Evolutionary conservation across 2,888 invertebrate genomes (phyloP).

Genomic region (Synanthedon tipuliformis): DNA sequence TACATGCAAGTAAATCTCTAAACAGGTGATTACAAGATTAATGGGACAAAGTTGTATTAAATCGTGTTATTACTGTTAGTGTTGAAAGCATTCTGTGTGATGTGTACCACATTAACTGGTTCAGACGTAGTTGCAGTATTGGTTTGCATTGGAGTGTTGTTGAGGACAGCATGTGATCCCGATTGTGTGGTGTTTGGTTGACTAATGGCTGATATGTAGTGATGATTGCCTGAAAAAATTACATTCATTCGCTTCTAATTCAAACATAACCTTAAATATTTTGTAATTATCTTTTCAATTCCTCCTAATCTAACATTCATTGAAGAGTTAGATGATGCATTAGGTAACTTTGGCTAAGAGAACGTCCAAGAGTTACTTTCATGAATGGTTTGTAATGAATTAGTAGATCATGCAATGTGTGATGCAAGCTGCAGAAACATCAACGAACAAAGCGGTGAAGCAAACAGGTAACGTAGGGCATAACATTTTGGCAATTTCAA

Average conservation of each 20-base stretch:
- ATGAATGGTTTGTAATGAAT: too few relatives aligned
- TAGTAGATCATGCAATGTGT: not conserved
- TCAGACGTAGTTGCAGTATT: slow-evolving; percentile 23
- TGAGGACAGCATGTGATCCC: not conserved
- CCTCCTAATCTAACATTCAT: too few relatives aligned
- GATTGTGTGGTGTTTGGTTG: slow-evolving; percentile 41
- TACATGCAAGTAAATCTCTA: not conserved
- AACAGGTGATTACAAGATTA: not conserved
- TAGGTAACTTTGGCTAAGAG: not conserved
- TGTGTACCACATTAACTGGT: slow-evolving; percentile 52
- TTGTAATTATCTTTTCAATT: too few relatives aligned
- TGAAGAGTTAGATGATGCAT: too few relatives aligned
- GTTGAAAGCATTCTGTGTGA: slow-evolving; percentile 17
- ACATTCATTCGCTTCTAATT: not conserved
- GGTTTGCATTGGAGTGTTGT: slow-evolving; percentile 37
- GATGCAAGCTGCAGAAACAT: slow-evolving; percentile 16
- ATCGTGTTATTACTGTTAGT: slow-evolving; percentile 21
- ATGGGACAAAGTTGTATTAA: slow-evolving; percentile 1
- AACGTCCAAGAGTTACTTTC: not conserved
- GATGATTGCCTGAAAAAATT: slow-evolving; percentile 51
- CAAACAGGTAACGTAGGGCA: slow-evolving; percentile 27
- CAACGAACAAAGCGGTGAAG: slow-evolving; percentile 26
- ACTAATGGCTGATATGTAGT: slow-evolving; percentile 36
- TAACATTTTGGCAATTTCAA: slow-evolving; percentile 39
- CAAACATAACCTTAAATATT: not conserved